Base-by-base conservation (phyloP, 1,140 invertebrate species). In the Cheumatopsyche charites region DNA sequence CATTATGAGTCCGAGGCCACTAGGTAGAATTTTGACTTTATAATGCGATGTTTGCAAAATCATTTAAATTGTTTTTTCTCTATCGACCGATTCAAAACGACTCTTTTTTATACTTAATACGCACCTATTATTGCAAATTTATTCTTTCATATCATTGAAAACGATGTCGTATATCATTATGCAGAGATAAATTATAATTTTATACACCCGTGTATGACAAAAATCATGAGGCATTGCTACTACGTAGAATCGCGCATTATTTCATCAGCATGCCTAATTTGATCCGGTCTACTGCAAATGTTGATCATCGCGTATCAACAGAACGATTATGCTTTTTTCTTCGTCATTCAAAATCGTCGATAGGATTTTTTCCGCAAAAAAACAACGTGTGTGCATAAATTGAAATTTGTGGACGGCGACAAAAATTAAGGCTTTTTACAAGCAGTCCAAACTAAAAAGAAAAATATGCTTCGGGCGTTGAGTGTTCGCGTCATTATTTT, bases 261-360 rank as follows among this genome's bases (percentile, higher is more conserved):
- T 74, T 74, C 68, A 74, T 74, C 71, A 74, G 73, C 73, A 74
- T 74, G 73, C 73, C 70, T 69, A 72, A 74, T 74, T 74, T 72
- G 73, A 74, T 66, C 62, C 73, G 73, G 70, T 72, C 73, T 68
- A 69, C 65, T 71, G 73, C 61, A 68, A 47, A 68, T 67, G 68
- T 62, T 62, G 69, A 66, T 42, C 43, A 6, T 47, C 42, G 23
- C 23, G 23, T 26, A 15, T 47, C 63, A 66, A 42, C 17, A 52
- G 9, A 52, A 9, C 47, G 47, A 19, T 52, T 19, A 17, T 17
- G 5, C 9, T 7, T 52, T 25, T 55, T 55, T 58, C 11, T 25
- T 58, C 25, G 7, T 58, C 21, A 23, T 7, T n/a, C 55, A 6
- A 58, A 58, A 58, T 23, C 47, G 47, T 17, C 47, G 47, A 11